A percentile compares a stretch with the other conserved stretches of the same genome.
Evolutionary conservation across 1,140 invertebrate genomes (phyloP).

Genomic region (Acromyrmex heyeri): DNA sequence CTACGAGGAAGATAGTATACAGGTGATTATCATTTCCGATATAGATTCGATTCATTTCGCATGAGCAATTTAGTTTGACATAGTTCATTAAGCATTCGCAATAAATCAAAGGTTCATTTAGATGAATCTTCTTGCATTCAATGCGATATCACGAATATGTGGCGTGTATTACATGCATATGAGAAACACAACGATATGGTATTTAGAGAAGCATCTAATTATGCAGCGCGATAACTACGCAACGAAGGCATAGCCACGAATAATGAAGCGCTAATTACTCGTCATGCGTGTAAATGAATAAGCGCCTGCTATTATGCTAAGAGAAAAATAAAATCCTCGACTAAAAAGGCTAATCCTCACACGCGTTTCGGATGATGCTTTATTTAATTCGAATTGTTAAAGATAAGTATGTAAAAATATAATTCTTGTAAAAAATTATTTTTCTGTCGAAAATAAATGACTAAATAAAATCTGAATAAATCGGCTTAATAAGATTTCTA

Average conservation of each 20-base stretch:
- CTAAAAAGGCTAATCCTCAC: neutral
- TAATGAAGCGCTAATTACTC: constrained; percentile 66
- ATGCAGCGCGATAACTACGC: constrained; percentile 57
- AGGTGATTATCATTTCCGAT: constrained; percentile 6
- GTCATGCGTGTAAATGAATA: constrained; percentile 4
- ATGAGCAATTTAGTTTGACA: neutral
- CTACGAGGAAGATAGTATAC: neutral
- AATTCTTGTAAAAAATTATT: neutral
- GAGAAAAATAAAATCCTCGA: neutral
- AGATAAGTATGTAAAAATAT: neutral
- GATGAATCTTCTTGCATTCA: constrained; percentile 32
- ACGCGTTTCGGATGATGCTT: neutral
- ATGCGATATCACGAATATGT: constrained; percentile 47
- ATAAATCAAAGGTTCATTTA: constrained; percentile 43
- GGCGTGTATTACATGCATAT: neutral
- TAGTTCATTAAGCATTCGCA: constrained; percentile 23
- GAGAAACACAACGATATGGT: neutral
- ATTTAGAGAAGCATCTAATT: constrained; percentile 58
- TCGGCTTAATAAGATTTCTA: neutral
- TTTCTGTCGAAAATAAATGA: neutral
- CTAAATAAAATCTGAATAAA: neutral
- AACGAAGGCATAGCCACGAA: constrained; percentile 17
- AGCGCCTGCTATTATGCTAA: neutral
- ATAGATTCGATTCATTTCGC: neutral
- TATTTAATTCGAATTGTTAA: neutral